These are phyloP conservation scores for Misgurnus anguillicaudatus DNA, from an alignment of 2,113 vertebrate genomes.

Conservation along the genomic window DNA sequence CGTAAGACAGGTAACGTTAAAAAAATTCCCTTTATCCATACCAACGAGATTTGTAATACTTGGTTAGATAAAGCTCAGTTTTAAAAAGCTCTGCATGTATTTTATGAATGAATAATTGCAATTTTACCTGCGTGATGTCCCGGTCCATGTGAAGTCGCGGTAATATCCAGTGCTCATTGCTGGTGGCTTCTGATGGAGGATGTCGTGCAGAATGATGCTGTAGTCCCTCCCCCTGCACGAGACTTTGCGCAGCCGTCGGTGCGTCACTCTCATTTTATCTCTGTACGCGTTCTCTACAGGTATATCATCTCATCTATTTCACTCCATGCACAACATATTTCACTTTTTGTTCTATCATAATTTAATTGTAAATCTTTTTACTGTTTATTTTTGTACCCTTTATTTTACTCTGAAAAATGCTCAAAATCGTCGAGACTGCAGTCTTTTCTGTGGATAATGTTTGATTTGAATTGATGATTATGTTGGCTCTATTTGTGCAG, in stretches of 20 bases:
- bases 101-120: not conserved
- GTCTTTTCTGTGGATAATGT: too few species aligned
- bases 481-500: too few species aligned
- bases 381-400: too few species aligned
- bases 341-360: too few species aligned
- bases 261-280: slow-evolving; percentile 2
- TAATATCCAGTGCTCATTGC: slow-evolving; percentile 13
- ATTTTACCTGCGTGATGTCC: slow-evolving; percentile 16
- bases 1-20: not conserved
- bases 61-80: not conserved
- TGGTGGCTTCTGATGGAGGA: not conserved
- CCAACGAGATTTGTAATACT: not conserved
- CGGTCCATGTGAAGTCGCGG: not conserved
- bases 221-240: slow-evolving; percentile 13
- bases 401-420: too few species aligned
- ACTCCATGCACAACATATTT: too few species aligned
- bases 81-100: not conserved
- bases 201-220: slow-evolving; percentile 20
- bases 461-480: too few species aligned
- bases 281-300: too few species aligned
- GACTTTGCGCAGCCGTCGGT: not conserved
- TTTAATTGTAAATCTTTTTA: too few species aligned
- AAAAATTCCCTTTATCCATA: not conserved
- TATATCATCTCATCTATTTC: too few species aligned
- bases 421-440: too few species aligned